Base-by-base conservation (phyloP, 2,888 invertebrate genomes). In the Crepidodera aurea region DNA sequence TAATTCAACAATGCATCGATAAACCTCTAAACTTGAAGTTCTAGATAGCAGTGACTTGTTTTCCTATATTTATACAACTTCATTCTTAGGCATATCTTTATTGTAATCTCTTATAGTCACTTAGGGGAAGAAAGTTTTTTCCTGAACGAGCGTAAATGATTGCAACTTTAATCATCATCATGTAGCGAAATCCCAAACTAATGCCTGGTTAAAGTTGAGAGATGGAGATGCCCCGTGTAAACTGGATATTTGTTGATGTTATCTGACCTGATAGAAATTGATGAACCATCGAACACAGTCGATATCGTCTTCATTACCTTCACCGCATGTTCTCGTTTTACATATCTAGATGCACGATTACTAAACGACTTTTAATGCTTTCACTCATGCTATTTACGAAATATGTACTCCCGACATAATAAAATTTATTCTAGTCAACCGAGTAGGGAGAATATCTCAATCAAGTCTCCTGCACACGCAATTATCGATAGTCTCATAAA, bases 311-410 rank as follows among this genome's bases (percentile, higher is more conserved):
- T 78, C 76, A 77, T 78, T 78, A 77, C 74, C 73, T 65, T 73
- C 75, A 68, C 77, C 75, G 77, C 79, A 78, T 78, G 79, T 76
- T 78, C 77, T 75, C 78, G 77, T 78, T 81, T 79, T 79, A 80
- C 81, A 80, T 80, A 80, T 78, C 79, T 76, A 77, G 80, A 80
- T 80, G 79, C 78, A 79, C 79, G 80, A 79, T 79, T 76, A 75
- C 78, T 77, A 77, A 78, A 75, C 77, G 78, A 78, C 77, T 77
- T 78, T 79, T 78, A 79, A 79, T 79, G 78, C 77, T 70, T 73
- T 76, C 78, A 77, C 78, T 78, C 79, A 77, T 78, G 79, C 78
- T 78, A 79, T 78, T 77, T 76, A 76, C 77, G 73, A 79, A 79
- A 78, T 79, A 78, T 78, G 76, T 62, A 61, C 66, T 63, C 64